phyloP scores from a whole-genome alignment of 2,797 vertebrate species.

The Artibeus lituratus region DNA sequence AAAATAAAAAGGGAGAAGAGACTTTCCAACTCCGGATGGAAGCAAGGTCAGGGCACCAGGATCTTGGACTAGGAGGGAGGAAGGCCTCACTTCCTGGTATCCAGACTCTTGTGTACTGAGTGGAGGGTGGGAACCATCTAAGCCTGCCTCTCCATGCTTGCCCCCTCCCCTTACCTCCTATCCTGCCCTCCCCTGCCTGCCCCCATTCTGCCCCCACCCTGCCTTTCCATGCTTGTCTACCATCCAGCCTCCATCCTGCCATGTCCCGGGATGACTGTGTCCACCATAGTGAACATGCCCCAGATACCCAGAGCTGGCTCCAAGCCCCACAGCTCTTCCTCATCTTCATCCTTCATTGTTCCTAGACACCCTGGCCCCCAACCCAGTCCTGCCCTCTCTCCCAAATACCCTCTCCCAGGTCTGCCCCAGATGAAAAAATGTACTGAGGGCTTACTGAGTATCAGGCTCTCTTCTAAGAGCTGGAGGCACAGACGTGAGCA shows the following conservation, averaged over 20 bases:
- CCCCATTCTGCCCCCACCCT: neutral
- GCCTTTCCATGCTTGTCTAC: neutral
- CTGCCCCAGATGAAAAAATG: neutral
- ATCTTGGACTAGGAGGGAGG: neutral
- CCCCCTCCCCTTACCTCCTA: neutral
- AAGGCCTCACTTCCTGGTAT: neutral
- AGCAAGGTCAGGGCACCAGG: conserved; percentile 23
- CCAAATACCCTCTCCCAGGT: neutral
- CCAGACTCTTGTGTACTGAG: neutral
- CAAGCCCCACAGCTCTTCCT: neutral
- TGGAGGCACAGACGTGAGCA: neutral
- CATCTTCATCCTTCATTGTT: neutral
- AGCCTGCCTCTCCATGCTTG: neutral
- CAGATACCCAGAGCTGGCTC: neutral
- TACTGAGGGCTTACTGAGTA: neutral
- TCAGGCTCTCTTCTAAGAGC: neutral
- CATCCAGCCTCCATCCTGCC: neutral
- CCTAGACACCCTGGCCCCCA: neutral
- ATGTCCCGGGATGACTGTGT: neutral
- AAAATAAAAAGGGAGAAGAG: neutral
- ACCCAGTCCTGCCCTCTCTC: neutral
- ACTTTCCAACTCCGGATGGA: conserved; percentile 47
- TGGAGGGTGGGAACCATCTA: neutral
- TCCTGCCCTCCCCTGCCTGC: neutral
- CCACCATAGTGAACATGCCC: neutral